phyloP scores from a whole-genome alignment of 2,888 invertebrate species.

The Diplolepis rosae region DNA sequence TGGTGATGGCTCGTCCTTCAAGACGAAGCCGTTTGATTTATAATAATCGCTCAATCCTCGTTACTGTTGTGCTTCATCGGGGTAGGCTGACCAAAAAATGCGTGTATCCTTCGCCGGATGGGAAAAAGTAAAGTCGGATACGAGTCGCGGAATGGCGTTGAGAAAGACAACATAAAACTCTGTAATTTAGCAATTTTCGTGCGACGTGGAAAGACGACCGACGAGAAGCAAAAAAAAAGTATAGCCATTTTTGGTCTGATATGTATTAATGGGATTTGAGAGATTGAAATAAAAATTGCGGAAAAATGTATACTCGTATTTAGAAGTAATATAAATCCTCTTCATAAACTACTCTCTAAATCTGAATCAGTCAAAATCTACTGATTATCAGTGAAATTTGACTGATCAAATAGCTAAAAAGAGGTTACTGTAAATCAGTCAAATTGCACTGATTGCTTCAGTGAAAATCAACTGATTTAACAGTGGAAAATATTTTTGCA shows the following conservation, averaged over 20 bases:
- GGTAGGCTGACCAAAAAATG: conserved; percentile 2
- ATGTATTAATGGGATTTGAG: no score
- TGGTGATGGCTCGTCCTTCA: conserved; percentile 51
- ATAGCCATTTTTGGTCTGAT: background rate
- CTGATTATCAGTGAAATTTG: no score
- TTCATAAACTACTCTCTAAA: no score
- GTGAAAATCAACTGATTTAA: no score
- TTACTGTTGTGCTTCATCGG: conserved; percentile 60
- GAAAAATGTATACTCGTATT: no score
- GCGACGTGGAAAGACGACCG: conserved; percentile 14
- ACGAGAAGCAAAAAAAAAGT: background rate
- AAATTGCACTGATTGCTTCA: no score
- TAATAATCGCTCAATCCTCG: conserved; percentile 71
- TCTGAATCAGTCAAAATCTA: no score
- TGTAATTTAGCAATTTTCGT: conserved; percentile 34
- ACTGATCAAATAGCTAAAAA: no score
- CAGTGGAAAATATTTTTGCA: no score
- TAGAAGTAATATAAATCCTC: no score
- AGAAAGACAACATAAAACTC: conserved; percentile 9
- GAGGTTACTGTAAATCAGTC: no score
- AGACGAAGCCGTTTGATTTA: conserved; percentile 65
- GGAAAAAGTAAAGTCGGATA: conserved; percentile 29
- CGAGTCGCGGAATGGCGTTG: conserved; percentile 33
- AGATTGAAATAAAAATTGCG: no score
- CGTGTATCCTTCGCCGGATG: background rate